Percentiles rank a stretch among this genome's conserved stretches.
phyloP scores from a whole-genome alignment of 2,797 vertebrate genomes.

The Periparus ater region DNA sequence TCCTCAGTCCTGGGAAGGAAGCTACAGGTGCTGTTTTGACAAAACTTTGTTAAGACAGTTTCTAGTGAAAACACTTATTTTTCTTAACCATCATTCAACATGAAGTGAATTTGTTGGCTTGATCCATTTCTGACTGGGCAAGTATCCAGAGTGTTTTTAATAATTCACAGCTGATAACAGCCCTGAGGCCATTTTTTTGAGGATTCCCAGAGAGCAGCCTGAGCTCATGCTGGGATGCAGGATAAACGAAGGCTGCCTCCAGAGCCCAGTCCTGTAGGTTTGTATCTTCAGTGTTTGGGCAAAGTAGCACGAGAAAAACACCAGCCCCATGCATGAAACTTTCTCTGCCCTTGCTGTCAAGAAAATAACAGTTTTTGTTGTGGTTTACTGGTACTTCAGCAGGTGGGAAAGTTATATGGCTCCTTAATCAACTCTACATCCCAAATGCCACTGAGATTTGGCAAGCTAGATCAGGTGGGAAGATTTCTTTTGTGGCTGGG shows the following conservation, averaged over 20 bases:
- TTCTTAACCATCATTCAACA: neutral
- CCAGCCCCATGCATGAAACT: accelerated
- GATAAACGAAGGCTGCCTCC: neutral
- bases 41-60: neutral
- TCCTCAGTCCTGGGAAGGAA: neutral
- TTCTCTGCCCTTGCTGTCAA: neutral
- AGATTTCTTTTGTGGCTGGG: neutral
- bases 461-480: neutral
- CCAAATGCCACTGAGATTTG: neutral
- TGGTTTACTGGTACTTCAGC: neutral
- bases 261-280: neutral
- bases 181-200: neutral
- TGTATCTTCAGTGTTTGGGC: accelerated
- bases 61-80: neutral
- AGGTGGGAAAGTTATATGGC: neutral
- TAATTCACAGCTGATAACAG: neutral
- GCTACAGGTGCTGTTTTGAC: slow-evolving; percentile 31
- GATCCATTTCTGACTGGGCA: neutral
- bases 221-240: neutral
- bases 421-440: neutral
- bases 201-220: neutral
- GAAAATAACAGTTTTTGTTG: neutral
- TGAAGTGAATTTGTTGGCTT: neutral
- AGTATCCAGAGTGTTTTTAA: neutral
- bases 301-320: neutral